These are phyloP conservation scores for Caenorhabditis sp. DNA, from an alignment of 2,888 invertebrate genomes.

Conservation along the genomic window DNA sequence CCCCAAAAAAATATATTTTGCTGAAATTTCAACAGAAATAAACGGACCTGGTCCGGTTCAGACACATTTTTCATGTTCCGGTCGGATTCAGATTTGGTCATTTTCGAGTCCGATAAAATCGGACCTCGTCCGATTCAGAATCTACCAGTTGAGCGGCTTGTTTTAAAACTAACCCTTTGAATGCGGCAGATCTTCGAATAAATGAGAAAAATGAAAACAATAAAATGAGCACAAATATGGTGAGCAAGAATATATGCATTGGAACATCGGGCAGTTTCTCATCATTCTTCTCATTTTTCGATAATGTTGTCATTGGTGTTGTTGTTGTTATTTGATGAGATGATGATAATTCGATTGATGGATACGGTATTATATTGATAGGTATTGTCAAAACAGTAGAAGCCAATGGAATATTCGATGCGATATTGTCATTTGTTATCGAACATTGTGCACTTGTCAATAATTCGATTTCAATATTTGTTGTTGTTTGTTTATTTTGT, in stretches of 20 bases:
- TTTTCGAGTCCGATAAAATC: no score
- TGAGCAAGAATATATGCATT: constrained; percentile 28
- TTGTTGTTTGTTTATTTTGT: constrained; percentile 13
- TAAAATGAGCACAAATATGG: constrained; percentile 15
- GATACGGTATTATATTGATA: constrained; percentile 4
- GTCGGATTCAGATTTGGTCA: no score
- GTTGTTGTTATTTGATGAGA: no score
- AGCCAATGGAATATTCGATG: constrained; percentile 10
- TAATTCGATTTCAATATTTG: constrained; percentile 34
- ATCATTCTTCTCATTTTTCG: constrained; percentile 1
- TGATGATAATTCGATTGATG: not conserved
- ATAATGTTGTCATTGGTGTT: constrained; percentile 2
- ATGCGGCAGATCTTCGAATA: constrained; percentile 23
- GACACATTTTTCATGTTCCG: no score
- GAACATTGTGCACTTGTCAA: constrained; percentile 20
- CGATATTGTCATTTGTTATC: not conserved
- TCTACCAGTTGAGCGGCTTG: no score
- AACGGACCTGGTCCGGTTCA: no score
- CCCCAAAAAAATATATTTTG: no score
- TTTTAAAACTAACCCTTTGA: constrained; percentile 39
- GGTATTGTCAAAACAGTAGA: constrained; percentile 29
- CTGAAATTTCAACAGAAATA: no score
- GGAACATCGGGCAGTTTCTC: constrained; percentile 12
- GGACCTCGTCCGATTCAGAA: no score
- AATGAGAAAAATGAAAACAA: constrained; percentile 14